These are phyloP conservation scores for Phyllostomus discolor DNA, from an alignment of 2,113 vertebrate species.

Conservation along the genomic window DNA sequence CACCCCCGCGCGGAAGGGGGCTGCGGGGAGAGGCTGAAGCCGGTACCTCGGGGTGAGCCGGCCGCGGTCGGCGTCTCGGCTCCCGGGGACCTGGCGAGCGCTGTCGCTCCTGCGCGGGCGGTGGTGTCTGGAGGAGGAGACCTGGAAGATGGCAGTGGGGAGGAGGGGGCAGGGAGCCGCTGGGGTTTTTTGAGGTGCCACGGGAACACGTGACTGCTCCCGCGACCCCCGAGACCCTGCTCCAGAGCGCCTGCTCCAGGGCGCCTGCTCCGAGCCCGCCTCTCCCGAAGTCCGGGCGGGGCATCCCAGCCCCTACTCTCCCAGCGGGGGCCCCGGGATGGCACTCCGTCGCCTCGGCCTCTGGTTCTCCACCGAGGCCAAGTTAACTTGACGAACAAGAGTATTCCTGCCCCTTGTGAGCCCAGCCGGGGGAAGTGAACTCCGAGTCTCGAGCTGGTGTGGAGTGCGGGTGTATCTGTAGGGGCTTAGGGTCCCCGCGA, in stretches of 20 bases:
- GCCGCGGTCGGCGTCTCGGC: not conserved
- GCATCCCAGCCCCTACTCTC: not conserved
- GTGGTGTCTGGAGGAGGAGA: not conserved
- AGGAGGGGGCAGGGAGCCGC: not conserved
- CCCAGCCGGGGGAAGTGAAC: not conserved
- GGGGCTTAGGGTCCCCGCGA: not conserved
- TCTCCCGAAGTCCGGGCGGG: not conserved
- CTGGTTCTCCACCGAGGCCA: not conserved
- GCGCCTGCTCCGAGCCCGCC: not conserved
- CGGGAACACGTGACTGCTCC: conserved; percentile 39
- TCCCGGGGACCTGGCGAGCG: not conserved
- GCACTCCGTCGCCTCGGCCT: not conserved
- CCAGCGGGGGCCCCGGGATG: not conserved
- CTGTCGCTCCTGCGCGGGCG: not conserved
- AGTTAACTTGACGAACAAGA: not conserved
- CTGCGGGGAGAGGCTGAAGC: not conserved
- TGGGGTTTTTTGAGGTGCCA: conserved; percentile 36
- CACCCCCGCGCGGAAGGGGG: not conserved
- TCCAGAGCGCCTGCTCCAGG: not conserved
- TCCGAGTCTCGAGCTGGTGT: not conserved
- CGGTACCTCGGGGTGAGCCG: conserved; percentile 40
- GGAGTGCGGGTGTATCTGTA: not conserved
- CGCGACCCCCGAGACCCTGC: conserved; percentile 51
- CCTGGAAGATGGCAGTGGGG: conserved; percentile 25
- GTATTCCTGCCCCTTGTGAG: rapidly evolving